Percentiles rank a stretch among this genome's conserved stretches.
phyloP scores from a whole-genome alignment of 1,140 invertebrate species.

The Cylas formicarius region DNA sequence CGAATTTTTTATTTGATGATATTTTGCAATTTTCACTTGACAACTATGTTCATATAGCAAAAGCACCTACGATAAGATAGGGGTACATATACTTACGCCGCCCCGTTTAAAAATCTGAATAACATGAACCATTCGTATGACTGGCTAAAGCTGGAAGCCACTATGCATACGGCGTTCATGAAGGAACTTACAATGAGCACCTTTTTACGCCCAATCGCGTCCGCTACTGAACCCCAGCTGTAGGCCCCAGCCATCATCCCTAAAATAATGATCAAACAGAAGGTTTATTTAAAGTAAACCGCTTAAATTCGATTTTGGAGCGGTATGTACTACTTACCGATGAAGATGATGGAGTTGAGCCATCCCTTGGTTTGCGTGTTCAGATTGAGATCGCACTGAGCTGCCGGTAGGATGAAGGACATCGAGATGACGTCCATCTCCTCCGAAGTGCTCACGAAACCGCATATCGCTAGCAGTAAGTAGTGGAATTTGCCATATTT shows the following conservation, averaged over 20 bases:
- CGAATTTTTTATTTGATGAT: no score
- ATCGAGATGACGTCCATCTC: constrained; percentile 93
- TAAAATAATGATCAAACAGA: constrained; percentile 11
- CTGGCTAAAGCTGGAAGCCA: constrained; percentile 81
- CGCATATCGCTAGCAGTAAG: constrained; percentile 78
- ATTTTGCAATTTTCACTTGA: no score
- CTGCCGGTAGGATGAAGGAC: constrained; percentile 88
- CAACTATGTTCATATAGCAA: no score
- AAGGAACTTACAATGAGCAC: constrained; percentile 82
- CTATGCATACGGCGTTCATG: constrained; percentile 82
- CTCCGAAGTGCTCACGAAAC: constrained; percentile 89
- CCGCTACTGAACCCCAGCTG: constrained; percentile 83
- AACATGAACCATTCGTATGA: constrained; percentile 80
- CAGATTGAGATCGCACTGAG: constrained; percentile 84
- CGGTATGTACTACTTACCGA: constrained; percentile 43
- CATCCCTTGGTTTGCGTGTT: constrained; percentile 79
- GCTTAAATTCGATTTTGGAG: not conserved
- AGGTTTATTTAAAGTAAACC: not conserved
- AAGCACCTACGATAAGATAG: not conserved
- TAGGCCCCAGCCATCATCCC: constrained; percentile 90
- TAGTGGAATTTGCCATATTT: constrained; percentile 92
- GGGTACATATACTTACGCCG: constrained; percentile 65
- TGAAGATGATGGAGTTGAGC: constrained; percentile 79
- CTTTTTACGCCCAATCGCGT: constrained; percentile 74
- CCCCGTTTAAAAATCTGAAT: constrained; percentile 82